Evolutionary conservation across 1,140 invertebrate genomes (phyloP).

Genomic region (Psix sp.): DNA sequence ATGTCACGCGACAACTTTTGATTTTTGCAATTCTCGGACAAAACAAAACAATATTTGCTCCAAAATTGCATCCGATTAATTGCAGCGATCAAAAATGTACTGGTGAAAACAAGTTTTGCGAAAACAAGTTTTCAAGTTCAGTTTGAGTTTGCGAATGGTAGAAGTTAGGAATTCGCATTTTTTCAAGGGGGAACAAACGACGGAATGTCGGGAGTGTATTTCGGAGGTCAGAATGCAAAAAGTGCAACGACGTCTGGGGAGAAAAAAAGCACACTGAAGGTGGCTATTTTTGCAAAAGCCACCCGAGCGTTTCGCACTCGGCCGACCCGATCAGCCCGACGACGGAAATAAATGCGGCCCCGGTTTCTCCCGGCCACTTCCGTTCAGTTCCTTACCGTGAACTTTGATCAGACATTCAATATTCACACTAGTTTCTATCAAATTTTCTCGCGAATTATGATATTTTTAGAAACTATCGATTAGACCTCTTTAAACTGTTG

Average conservation of each 20-base stretch:
- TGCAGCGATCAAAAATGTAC: too few relatives aligned
- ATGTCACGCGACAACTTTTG: slow-evolving; percentile 36
- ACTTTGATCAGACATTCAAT: slow-evolving; percentile 47
- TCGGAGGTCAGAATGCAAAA: slow-evolving; percentile 25
- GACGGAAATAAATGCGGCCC: slow-evolving; percentile 28
- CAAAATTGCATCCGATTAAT: too few relatives aligned
- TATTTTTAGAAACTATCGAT: slow-evolving; percentile 50
- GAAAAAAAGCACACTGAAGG: neutral
- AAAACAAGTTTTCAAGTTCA: too few relatives aligned
- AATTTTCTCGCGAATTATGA: slow-evolving; percentile 27
- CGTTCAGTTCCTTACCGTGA: slow-evolving; percentile 36
- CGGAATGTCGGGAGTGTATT: slow-evolving; percentile 4
- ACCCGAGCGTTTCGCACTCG: slow-evolving; percentile 36
- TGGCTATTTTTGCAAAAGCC: slow-evolving; percentile 45
- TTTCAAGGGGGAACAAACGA: neutral
- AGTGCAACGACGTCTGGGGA: slow-evolving; percentile 16
- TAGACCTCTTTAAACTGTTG: neutral
- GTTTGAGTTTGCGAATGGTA: too few relatives aligned
- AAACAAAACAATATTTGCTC: slow-evolving; percentile 6
- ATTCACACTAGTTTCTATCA: slow-evolving; percentile 33
- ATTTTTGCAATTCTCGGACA: slow-evolving; percentile 12
- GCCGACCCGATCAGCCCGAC: slow-evolving; percentile 35
- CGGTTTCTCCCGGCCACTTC: neutral
- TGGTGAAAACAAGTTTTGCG: too few relatives aligned
- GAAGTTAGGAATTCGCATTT: too few relatives aligned